Evolutionary conservation across 2,113 vertebrate species (phyloP).

Genomic region (Tachysurus vachellii): DNA sequence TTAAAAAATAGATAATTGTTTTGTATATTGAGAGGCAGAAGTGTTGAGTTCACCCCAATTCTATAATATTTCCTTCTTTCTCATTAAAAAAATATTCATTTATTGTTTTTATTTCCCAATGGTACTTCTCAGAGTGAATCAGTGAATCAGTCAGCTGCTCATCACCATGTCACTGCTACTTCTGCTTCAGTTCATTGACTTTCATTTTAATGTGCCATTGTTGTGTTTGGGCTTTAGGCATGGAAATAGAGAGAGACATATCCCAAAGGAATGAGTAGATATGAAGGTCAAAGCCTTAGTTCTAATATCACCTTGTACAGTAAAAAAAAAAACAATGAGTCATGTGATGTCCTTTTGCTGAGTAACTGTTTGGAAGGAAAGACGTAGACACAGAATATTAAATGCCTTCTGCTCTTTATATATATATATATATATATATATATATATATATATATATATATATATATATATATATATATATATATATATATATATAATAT

Average conservation of each 20-base stretch:
- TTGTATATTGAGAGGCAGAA: neutral
- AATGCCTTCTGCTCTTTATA: conserved; percentile 21
- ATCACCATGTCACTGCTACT: conserved; percentile 48
- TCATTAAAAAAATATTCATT: conserved; percentile 11
- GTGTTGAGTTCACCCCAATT: neutral
- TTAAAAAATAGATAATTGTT: neutral
- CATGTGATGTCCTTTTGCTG: neutral
- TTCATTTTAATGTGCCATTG: conserved; percentile 17
- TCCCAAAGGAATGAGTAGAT: conserved; percentile 42
- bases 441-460: too few species aligned
- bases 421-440: neutral
- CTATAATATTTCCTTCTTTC: neutral
- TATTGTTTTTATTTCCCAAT: conserved; percentile 7
- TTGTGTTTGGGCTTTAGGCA: conserved; percentile 27
- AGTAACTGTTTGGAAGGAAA: conserved; percentile 42
- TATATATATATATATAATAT: too few species aligned
- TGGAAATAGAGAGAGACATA: conserved; percentile 9
- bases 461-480: too few species aligned
- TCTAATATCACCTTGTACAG: neutral
- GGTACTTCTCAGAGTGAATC: conserved; percentile 8
- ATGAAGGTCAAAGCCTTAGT: conserved; percentile 55
- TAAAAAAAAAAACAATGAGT: neutral
- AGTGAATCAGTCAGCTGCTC: neutral
- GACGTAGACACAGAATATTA: conserved; percentile 54
- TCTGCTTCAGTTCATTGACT: conserved; percentile 50